Percentiles rank a stretch among this genome's conserved stretches.
Conservation (phyloP, 2,888 invertebrate genomes). For the Troides aeacus region DNA sequence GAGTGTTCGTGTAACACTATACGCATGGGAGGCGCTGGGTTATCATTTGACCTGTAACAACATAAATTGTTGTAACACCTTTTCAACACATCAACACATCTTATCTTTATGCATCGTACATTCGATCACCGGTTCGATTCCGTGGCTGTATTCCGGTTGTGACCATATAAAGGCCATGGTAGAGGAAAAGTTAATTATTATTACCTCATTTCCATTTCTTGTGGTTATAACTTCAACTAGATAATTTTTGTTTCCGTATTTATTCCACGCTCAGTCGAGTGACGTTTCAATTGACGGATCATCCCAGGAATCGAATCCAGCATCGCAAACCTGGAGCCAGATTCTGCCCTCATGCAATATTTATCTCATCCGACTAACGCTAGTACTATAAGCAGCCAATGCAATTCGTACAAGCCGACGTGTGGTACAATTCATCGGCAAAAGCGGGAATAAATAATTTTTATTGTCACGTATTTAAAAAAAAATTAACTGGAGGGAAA, state of each 20-base stretch:
- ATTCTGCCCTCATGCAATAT: slow-evolving; percentile 52
- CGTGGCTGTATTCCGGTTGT: no score
- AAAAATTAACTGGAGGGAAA: no score
- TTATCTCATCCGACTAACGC: slow-evolving; percentile 49
- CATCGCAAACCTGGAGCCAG: background rate
- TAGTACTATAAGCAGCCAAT: slow-evolving; percentile 46
- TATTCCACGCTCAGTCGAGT: background rate
- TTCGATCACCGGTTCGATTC: no score
- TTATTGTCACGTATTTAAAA: no score
- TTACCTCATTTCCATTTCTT: no score
- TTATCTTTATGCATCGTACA: no score
- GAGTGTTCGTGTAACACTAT: background rate
- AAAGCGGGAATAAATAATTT: background rate
- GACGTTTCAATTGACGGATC: slow-evolving; percentile 16
- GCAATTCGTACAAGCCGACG: slow-evolving; percentile 44
- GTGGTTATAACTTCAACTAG: no score
- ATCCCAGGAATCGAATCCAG: background rate
- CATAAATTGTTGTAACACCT: background rate
- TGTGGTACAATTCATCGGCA: slow-evolving; percentile 1
- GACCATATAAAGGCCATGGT: no score
- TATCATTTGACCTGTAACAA: background rate
- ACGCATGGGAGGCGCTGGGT: background rate
- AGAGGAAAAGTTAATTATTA: no score
- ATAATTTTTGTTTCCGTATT: background rate
- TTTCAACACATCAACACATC: no score